Base-by-base conservation (phyloP, 2,888 invertebrate genomes). In the Coelogynopora nodosa region DNA sequence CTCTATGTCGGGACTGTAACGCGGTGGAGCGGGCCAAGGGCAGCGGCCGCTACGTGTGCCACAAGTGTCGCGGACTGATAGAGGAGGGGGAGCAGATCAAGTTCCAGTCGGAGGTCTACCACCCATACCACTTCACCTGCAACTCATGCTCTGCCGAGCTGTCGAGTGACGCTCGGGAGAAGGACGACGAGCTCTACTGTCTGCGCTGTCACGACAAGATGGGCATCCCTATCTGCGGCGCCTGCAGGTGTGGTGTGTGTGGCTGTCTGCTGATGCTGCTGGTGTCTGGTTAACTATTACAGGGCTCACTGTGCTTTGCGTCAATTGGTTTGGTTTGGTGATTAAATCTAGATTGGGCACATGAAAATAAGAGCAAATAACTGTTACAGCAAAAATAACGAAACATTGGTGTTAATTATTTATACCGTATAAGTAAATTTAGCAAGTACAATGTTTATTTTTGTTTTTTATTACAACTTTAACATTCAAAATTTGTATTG, bases 161-260 rank as follows among this genome's bases (percentile, higher is more conserved):
- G 89, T 98, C 97, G 92, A 95, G 96, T 87, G 97, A 97, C 90
- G 98, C 98, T 0, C 93, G 99, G 87, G 98, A 99, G 93, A 97
- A 99, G 86, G 95, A 96, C 91, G 95, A 96, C 90, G 98, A 98
- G 90, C 93, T 99, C 86, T 99, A 98, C 92, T 99, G 99, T 91
- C 94, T 99, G 89, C 94, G 98, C 86, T 99, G 98, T 91, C 98
- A 98, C 91, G 98, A 98, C 92, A 98, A 98, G 93, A 98, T 99
- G 98, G 98, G 98, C 30, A 97, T 99, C 88, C 98, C 99, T n/a
- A 99, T 99, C 89, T 99, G 99, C 92, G 99, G 98, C 31, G 99
- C 99, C 85, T 99, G 99, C 92, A 89, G 91, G 90, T 91, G 18
- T 49, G 18, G 49, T 49, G 5, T 18, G 18, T n/a, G n/a, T n/a